Conservation (phyloP, 2,888 invertebrate species). For the Phrixothrix hirtus region DNA sequence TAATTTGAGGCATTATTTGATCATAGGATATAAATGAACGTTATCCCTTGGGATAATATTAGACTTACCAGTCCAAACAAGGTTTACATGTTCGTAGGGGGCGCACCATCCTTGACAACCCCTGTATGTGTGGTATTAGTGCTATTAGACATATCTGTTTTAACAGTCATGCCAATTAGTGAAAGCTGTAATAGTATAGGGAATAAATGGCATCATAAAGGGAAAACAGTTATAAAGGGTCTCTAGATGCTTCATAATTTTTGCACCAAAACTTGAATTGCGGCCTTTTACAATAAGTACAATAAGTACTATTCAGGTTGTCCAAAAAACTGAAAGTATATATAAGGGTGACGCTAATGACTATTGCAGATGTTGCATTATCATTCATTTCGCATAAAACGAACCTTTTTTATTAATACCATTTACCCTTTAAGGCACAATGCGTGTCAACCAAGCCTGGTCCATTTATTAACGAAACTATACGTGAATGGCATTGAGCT, state of each 20-base stretch:
- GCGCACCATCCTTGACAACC: slow-evolving; percentile 14
- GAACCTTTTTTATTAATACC: slow-evolving; percentile 39
- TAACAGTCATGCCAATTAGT: slow-evolving; percentile 52
- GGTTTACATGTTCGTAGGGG: slow-evolving; percentile 46
- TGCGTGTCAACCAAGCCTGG: slow-evolving; percentile 42
- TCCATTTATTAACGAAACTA: slow-evolving; percentile 40
- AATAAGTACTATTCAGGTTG: no score
- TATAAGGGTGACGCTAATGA: no score
- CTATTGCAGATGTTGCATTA: slow-evolving; percentile 41
- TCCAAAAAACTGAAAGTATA: no score
- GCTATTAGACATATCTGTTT: slow-evolving; percentile 52
- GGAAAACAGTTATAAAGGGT: slow-evolving; percentile 10
- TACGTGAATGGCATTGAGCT: slow-evolving; percentile 14
- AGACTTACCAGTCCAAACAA: slow-evolving; percentile 50
- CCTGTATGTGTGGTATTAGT: slow-evolving; percentile 44
- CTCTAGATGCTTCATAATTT: slow-evolving; percentile 4
- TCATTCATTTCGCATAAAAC: slow-evolving; percentile 41
- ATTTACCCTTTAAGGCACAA: slow-evolving; percentile 44
- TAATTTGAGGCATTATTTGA: slow-evolving; percentile 33
- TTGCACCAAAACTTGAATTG: no score
- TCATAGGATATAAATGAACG: slow-evolving; percentile 46
- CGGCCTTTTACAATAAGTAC: no score
- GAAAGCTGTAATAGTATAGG: slow-evolving; percentile 22
- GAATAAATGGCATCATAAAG: slow-evolving; percentile 16
- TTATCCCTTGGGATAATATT: slow-evolving; percentile 51